These are phyloP conservation scores for Drosophila ustulata DNA, from an alignment of 2,888 invertebrate species.

Conservation along the genomic window DNA sequence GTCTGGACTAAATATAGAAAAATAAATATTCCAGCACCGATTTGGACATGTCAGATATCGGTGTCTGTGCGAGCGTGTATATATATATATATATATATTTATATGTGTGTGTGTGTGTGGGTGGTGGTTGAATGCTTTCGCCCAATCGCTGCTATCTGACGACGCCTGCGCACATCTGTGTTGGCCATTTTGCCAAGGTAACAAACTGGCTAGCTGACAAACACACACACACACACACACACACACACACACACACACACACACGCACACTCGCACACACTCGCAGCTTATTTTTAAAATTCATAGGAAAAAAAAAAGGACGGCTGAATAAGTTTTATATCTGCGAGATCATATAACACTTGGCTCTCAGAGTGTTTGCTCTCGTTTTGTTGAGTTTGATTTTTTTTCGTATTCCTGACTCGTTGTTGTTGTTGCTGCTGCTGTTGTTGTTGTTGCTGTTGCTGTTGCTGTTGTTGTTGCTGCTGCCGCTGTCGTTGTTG, in stretches of 20 bases:
- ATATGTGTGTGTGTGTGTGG: slow-evolving; percentile 15
- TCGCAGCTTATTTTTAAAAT: slow-evolving; percentile 69
- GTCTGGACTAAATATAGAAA: slow-evolving; percentile 48
- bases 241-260: slow-evolving; percentile 35
- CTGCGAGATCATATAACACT: slow-evolving; percentile 75
- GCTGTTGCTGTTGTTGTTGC: slow-evolving; percentile 29
- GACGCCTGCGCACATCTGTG: slow-evolving; percentile 44
- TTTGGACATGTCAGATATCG: slow-evolving; percentile 43
- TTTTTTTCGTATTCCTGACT: slow-evolving; percentile 22
- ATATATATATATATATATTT: slow-evolving; percentile 5
- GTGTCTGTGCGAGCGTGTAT: slow-evolving; percentile 16
- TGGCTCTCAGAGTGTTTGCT: slow-evolving; percentile 46
- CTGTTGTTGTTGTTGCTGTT: slow-evolving; percentile 41
- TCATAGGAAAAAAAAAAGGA: slow-evolving; percentile 30
- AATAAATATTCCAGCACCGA: slow-evolving; percentile 49
- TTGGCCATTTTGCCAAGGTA: slow-evolving; percentile 68
- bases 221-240: slow-evolving; percentile 23
- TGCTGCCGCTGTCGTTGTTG: slow-evolving; percentile 16
- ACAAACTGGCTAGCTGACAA: slow-evolving; percentile 15
- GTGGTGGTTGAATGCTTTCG: slow-evolving; percentile 12
- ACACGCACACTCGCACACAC: slow-evolving; percentile 23
- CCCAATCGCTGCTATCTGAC: slow-evolving; percentile 4
- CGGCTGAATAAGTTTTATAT: slow-evolving; percentile 36
- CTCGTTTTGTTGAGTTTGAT: slow-evolving; percentile 34
- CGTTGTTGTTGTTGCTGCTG: slow-evolving; percentile 34